Conservation (phyloP, 2,888 invertebrate species). For the Eristalinus sepulchralis region DNA sequence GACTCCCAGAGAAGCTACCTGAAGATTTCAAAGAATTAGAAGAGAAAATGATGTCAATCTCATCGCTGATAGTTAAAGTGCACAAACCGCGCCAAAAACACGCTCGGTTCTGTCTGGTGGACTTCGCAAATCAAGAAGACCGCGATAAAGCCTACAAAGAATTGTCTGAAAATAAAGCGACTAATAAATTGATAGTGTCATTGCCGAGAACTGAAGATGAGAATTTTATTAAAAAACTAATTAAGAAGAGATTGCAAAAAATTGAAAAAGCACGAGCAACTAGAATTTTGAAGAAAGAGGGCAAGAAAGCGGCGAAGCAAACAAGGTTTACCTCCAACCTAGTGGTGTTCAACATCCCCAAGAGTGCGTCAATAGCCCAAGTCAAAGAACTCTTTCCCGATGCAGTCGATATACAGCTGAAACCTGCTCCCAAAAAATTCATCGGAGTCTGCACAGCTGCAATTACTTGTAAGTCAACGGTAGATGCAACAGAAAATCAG, state of each 20-base stretch:
- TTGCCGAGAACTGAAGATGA: conserved; percentile 76
- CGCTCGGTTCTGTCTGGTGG: conserved; percentile 77
- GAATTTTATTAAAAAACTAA: conserved; percentile 75
- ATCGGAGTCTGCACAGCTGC: conserved; percentile 74
- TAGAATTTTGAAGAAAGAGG: conserved; percentile 73
- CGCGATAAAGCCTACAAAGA: conserved; percentile 73
- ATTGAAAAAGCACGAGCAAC: conserved; percentile 75
- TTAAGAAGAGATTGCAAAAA: conserved; percentile 74
- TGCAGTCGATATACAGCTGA: conserved; percentile 77
- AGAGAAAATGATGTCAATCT: conserved; percentile 73
- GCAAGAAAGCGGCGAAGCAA: conserved; percentile 70
- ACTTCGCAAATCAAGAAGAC: conserved; percentile 75
- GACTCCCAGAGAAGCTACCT: conserved; percentile 76
- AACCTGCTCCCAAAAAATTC: conserved; percentile 73
- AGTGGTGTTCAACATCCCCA: conserved; percentile 77
- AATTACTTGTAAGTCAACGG: conserved; percentile 76
- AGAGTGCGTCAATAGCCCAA: conserved; percentile 73
- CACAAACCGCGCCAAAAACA: conserved; percentile 77
- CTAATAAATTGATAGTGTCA: conserved; percentile 73
- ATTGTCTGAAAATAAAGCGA: conserved; percentile 38
- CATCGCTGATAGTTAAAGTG: conserved; percentile 73
- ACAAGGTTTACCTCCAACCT: conserved; percentile 76
- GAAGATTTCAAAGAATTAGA: conserved; percentile 74
- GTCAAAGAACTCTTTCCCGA: conserved; percentile 76
- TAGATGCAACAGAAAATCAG: conserved; percentile 75